Conservation (phyloP, 2,113 vertebrate species). For the Indri indri region DNA sequence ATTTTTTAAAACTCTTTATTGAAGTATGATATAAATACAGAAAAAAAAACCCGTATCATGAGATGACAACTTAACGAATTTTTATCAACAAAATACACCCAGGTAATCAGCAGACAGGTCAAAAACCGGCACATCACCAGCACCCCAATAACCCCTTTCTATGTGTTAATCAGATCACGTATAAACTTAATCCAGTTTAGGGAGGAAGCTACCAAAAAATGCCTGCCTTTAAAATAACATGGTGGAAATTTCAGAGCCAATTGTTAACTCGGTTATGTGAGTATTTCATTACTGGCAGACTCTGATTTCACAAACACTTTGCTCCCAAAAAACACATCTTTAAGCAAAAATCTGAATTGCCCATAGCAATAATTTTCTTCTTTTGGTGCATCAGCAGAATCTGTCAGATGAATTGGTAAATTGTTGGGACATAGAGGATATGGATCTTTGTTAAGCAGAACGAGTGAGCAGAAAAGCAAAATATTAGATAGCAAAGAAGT, state of each 20-base stretch:
- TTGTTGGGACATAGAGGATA: not conserved
- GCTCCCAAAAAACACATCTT: constrained; percentile 31
- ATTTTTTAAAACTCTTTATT: not conserved
- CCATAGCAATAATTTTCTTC: not conserved
- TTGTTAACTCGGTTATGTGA: not conserved
- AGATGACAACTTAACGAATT: not conserved
- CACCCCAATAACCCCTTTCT: not conserved
- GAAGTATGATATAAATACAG: not conserved
- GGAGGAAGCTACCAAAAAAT: not conserved
- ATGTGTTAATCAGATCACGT: not conserved
- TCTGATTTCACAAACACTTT: not conserved
- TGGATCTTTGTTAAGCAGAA: constrained; percentile 28
- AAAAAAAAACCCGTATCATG: not conserved
- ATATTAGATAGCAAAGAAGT: not conserved
- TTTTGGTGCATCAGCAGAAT: constrained; percentile 21
- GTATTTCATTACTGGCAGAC: not conserved
- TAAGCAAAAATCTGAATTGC: constrained; percentile 47
- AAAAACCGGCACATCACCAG: not conserved
- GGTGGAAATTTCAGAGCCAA: not conserved
- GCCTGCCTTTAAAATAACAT: not conserved
- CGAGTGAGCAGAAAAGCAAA: constrained; percentile 12
- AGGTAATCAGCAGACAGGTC: not conserved
- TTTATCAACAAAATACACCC: not conserved
- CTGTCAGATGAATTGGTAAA: constrained; percentile 32
- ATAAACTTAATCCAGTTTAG: not conserved